Evolutionary conservation across 2,888 invertebrate species (phyloP), one percentile per base, ranked within the genome.

Genomic region (Dastarcus helophoroides): DNA sequence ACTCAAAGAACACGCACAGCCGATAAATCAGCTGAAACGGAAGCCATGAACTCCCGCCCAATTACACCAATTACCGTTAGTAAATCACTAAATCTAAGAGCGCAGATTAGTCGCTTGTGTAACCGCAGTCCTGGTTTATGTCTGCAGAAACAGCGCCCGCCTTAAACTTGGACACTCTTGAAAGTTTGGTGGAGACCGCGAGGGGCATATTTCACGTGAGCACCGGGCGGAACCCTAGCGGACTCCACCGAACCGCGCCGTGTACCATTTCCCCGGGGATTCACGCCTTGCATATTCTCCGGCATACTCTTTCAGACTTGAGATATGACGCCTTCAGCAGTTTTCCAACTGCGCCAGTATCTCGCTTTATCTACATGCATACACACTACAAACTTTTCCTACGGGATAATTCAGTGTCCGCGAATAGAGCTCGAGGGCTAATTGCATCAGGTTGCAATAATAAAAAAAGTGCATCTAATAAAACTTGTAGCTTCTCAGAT

Each of bases 11-110:
- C n/a, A n/a, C n/a, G n/a, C n/a, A n/a, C n/a, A n/a, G n/a, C n/a
- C n/a, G n/a, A n/a, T n/a, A n/a, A 10, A 23, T 8, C 11, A 8
- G 24, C 8, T 26, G 33, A 36, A 27, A 31, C 36, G 23, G 32
- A 38, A 39, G 28, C 35, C 37, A 35, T 31, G 40, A 41, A 37
- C 44, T 45, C 38, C 35, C 21, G 41, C 36, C 52, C 53, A 51
- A 56, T 55, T 54, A 51, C 49, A 42, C 47, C 53, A 57, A 56
- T 56, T 56, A 56, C 53, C 53, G 48, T 50, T 42, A 49, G 44
- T 58, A 59, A 60, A 60, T 60, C 56, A 58, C 57, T 53, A 53
- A 53, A 51, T 54, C 48, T 49, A 41, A 52, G 46, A 53, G 50
- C n/a, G n/a, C 52, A 56, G 55, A 58, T 58, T 55, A 57, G 56